Evolutionary conservation across 2,888 invertebrate species (phyloP).

Genomic region (Meganola albula): DNA sequence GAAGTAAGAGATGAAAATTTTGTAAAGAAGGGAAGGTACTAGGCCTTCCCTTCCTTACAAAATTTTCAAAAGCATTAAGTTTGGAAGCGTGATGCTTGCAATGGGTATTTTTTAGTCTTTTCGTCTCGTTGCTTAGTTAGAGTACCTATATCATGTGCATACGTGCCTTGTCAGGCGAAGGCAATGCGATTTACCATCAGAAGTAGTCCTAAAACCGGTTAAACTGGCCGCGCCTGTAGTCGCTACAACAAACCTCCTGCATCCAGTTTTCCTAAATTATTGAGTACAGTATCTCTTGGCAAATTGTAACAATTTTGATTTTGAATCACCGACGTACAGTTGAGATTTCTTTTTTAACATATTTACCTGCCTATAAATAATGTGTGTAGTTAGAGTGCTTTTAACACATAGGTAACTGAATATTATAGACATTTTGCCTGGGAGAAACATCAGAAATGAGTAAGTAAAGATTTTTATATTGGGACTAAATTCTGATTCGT

Average conservation of each 20-base stretch:
- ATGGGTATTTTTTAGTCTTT: no score
- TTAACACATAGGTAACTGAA: no score
- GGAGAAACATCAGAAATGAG: no score
- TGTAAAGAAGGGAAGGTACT: no score
- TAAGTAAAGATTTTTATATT: no score
- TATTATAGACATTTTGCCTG: no score
- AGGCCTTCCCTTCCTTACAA: no score
- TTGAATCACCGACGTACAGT: constrained; percentile 17
- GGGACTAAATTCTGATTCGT: no score
- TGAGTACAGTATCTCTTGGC: constrained; percentile 55
- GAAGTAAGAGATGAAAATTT: no score
- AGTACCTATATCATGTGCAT: constrained; percentile 50
- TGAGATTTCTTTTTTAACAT: constrained; percentile 17
- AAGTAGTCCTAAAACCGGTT: constrained; percentile 68
- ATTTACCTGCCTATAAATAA: constrained; percentile 5
- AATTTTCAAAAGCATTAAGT: no score
- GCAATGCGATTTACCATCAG: constrained; percentile 71
- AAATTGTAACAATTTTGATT: constrained; percentile 46
- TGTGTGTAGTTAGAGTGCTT: no score
- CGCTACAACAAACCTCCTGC: constrained; percentile 53
- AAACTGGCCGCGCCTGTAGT: constrained; percentile 50
- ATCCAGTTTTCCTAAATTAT: constrained; percentile 48
- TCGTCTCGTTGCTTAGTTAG: constrained; percentile 24
- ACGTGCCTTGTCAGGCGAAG: constrained; percentile 63
- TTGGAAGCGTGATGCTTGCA: no score